Evolutionary conservation across 2,113 vertebrate genomes (phyloP).

Genomic region (Hippocampus guttulatus): DNA sequence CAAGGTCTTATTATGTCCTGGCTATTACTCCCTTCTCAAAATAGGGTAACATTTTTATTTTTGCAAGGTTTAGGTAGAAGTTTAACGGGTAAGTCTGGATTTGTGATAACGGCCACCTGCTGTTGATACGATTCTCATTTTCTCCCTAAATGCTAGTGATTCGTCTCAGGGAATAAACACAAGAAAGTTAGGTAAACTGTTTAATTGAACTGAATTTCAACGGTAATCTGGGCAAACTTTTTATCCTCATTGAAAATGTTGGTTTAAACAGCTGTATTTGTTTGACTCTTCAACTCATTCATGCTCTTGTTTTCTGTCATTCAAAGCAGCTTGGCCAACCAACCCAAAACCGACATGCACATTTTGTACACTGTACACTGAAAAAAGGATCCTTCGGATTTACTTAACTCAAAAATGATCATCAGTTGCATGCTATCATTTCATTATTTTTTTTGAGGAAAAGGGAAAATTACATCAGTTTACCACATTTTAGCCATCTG

Average conservation of each 20-base stretch:
- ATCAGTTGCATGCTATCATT: too few relatives aligned
- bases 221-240: neutral
- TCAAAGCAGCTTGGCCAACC: neutral
- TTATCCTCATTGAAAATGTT: neutral
- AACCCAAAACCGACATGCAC: neutral
- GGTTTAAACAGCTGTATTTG: neutral
- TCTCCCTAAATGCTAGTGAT: neutral
- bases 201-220: neutral
- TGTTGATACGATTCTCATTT: neutral
- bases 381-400: too few relatives aligned
- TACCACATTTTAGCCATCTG: too few relatives aligned
- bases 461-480: too few relatives aligned
- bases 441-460: too few relatives aligned
- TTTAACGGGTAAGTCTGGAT: neutral
- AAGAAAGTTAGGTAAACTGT: neutral
- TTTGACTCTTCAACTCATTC: neutral
- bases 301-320: neutral
- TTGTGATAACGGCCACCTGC: neutral
- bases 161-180: neutral
- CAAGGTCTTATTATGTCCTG: conserved; percentile 8
- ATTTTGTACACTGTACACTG: neutral
- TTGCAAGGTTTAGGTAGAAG: neutral
- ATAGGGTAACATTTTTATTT: neutral
- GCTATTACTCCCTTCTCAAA: neutral
- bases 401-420: too few relatives aligned